A percentile compares a stretch with the other conserved stretches of the same genome.
phyloP scores from a whole-genome alignment of 2,113 vertebrate species.

The Vulpes ferrilata region DNA sequence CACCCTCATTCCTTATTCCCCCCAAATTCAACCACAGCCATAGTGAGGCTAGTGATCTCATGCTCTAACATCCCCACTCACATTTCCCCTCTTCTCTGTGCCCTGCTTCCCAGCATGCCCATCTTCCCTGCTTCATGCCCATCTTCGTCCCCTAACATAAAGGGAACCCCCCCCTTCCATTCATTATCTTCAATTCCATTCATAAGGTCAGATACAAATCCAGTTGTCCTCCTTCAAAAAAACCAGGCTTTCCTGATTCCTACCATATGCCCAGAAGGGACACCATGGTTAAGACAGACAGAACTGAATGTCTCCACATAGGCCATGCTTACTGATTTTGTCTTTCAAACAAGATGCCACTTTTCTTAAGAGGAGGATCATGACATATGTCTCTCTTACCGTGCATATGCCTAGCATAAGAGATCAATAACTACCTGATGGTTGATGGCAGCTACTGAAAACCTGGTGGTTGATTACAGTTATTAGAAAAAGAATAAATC shows the following conservation, averaged over 20 bases:
- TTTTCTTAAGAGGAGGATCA: background rate
- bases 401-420: background rate
- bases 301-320: background rate
- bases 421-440: slow-evolving; percentile 54
- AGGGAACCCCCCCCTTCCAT: background rate
- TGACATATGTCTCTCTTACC: background rate
- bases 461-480: slow-evolving; percentile 25
- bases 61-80: no score
- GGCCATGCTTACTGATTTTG: background rate
- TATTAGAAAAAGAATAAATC: slow-evolving; percentile 64
- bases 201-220: background rate
- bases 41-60: background rate
- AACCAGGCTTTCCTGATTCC: background rate
- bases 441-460: slow-evolving; percentile 53
- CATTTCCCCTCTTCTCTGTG: background rate
- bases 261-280: background rate
- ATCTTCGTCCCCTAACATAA: background rate
- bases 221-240: background rate
- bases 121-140: background rate
- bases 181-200: background rate
- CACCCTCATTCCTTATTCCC: background rate
- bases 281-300: background rate
- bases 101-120: background rate
- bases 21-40: background rate
- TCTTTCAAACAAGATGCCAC: slow-evolving; percentile 16